Base-by-base conservation (phyloP, 2,797 vertebrate species). In the Ctenopoma kingsleyae region DNA sequence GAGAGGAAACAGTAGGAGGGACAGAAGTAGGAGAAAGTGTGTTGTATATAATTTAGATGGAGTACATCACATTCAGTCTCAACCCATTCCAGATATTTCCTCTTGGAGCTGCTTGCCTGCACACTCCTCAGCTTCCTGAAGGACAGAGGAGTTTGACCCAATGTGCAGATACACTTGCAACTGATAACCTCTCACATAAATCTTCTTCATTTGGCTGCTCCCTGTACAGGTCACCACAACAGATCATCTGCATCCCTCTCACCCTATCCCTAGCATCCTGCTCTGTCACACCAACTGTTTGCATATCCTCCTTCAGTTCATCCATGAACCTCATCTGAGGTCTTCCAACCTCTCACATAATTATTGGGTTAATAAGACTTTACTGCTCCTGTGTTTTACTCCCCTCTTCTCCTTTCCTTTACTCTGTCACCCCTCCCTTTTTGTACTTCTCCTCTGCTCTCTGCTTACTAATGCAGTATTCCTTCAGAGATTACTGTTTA, bases 41-140 rank as follows among this genome's bases (percentile, higher is more conserved):
- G 54, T 66, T 80, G 69, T 73, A 71, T 81, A 71, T 81, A 67
- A 71, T 74, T 51, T 77, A 27, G 73, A 74, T 63, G 48, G 53
- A 80, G 67, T 60, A 67, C 64, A 78, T 86, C 60, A 83, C 58
- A 47, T 64, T 51, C 35, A 51, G 73, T 54, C 71, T 76, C 71
- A 81, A 66, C 51, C 56, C 36, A 17, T 74, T 74, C 72, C 83
- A 90, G 84, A 86, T 86, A 84, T 80, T 88, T 93, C 88, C 90
- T 88, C 70, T 84, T 88, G 85, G 81, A 86, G 35, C 67, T 3
- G 81, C 56, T 71, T 72, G 71, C 56, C 73, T 78, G 81, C 89
- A 85, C 64, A 59, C 86, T 86, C 78, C 87, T 67, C 43, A 53
- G 72, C 74, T 89, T 91, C 89, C 89, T 89, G 64, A 72, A 68